Evolutionary conservation across 2,888 invertebrate species (phyloP), one percentile per base, ranked within the genome.

Genomic region (Parapristionchus giblindavisi): DNA sequence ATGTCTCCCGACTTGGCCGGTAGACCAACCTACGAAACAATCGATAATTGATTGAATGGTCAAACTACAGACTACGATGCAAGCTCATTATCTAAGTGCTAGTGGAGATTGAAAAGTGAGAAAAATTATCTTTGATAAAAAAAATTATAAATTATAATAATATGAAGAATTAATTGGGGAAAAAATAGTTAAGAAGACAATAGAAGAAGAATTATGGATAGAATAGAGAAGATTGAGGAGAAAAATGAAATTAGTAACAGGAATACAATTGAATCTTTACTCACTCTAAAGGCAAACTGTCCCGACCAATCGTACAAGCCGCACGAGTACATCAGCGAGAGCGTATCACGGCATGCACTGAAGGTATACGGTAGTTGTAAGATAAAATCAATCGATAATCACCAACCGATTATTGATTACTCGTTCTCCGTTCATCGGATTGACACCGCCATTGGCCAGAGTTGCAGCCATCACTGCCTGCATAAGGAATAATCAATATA

Each of bases 281-380:
- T 85, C 88, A 93, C 93, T 89, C 92, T 94, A 89, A 96, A 95
- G 34, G 97, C 97, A 88, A 97, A 98, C 89, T 97, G 95, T 21
- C 97, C 97, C 0, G 96, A 96, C 89, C 96, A 98, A 85, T 91
- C 91, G 84, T 91, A 91, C 93, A 97, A 96, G 85, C 97, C 93
- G 88, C 97, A 98, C 80, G 96, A 96, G 89, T 96, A 95, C 97
- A 98, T 98, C 79, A 98, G 91, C 8, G 96, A 96, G 52, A 98
- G 91, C 0, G 96, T 96, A 89, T 97, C 95, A 48, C 96, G 92
- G 52, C 3, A 96, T 93, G 85, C 83, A 34, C 82, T n/a, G n/a
- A 61, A 52, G 17, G 68, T 24, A 14, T 68, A 52, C 51, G 51
- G 52, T 68, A 51, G 1, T 43, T 43, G 29, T 27, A 36, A 2